Evolutionary conservation across 2,888 invertebrate species (phyloP).

Genomic region (Ochropleura leucogaster): DNA sequence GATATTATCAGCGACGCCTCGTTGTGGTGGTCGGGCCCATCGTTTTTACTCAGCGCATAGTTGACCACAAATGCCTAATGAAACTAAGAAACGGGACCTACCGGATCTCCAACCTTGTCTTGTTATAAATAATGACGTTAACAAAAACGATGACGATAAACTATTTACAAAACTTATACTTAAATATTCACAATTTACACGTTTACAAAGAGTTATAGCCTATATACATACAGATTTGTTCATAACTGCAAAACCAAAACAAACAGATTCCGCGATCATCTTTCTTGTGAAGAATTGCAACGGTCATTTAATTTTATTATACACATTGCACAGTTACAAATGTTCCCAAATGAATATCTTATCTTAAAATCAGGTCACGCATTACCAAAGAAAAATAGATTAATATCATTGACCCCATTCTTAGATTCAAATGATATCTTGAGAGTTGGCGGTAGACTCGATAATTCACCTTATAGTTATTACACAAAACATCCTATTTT

Average conservation of each 20-base stretch:
- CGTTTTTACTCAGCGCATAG: neutral
- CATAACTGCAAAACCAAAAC: slow-evolving; percentile 1
- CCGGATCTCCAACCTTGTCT: slow-evolving; percentile 21
- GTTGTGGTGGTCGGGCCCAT: slow-evolving; percentile 15
- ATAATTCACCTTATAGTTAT: too few species aligned
- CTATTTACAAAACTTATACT: slow-evolving; percentile 6
- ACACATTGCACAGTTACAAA: slow-evolving; percentile 10
- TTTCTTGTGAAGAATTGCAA: slow-evolving; percentile 10
- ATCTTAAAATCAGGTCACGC: slow-evolving; percentile 13
- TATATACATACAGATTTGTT: slow-evolving; percentile 14
- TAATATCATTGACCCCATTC: too few species aligned
- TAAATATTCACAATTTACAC: slow-evolving; percentile 12
- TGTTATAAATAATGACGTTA: slow-evolving; percentile 15
- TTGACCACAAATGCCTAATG: slow-evolving; percentile 13
- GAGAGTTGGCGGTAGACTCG: too few species aligned
- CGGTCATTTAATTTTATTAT: slow-evolving; percentile 7
- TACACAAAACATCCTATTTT: too few species aligned
- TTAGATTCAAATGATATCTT: too few species aligned
- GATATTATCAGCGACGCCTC: neutral
- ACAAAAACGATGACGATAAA: neutral
- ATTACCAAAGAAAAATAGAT: slow-evolving; percentile 3
- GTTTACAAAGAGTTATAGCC: slow-evolving; percentile 13
- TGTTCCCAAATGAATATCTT: slow-evolving; percentile 13
- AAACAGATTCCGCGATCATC: neutral
- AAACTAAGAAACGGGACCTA: slow-evolving; percentile 1